These are phyloP conservation scores for Chrysolina americana DNA, from an alignment of 2,888 invertebrate species.

Conservation along the genomic window DNA sequence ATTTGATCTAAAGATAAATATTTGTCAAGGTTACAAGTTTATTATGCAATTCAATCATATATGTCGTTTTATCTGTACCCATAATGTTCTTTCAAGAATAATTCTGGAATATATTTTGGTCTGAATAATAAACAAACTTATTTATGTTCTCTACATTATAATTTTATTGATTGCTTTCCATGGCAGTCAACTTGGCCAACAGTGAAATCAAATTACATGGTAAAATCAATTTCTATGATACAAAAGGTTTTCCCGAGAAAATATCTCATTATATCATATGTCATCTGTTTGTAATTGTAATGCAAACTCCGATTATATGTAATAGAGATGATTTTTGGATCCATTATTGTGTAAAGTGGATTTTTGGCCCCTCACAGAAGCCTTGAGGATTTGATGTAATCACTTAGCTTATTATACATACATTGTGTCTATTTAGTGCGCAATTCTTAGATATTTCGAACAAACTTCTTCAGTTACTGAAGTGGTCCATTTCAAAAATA, in stretches of 20 bases:
- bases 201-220: neutral
- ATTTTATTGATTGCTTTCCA: neutral
- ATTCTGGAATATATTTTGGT: conserved; percentile 6
- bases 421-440: too few relatives aligned
- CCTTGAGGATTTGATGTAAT: too few relatives aligned
- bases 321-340: too few relatives aligned
- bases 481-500: too few relatives aligned
- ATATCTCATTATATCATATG: neutral
- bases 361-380: too few relatives aligned
- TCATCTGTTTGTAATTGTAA: too few relatives aligned
- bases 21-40: conserved; percentile 20
- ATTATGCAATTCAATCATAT: conserved; percentile 12
- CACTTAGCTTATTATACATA: too few relatives aligned
- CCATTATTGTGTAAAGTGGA: too few relatives aligned
- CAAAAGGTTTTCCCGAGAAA: neutral
- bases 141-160: neutral
- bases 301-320: too few relatives aligned
- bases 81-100: neutral
- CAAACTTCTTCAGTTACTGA: too few relatives aligned
- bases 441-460: too few relatives aligned
- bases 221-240: neutral
- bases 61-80: neutral
- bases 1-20: conserved; percentile 16
- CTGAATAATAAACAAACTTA: neutral
- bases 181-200: neutral